Base-by-base conservation (phyloP, 2,888 invertebrate genomes). In the Eupsilia transversa region DNA sequence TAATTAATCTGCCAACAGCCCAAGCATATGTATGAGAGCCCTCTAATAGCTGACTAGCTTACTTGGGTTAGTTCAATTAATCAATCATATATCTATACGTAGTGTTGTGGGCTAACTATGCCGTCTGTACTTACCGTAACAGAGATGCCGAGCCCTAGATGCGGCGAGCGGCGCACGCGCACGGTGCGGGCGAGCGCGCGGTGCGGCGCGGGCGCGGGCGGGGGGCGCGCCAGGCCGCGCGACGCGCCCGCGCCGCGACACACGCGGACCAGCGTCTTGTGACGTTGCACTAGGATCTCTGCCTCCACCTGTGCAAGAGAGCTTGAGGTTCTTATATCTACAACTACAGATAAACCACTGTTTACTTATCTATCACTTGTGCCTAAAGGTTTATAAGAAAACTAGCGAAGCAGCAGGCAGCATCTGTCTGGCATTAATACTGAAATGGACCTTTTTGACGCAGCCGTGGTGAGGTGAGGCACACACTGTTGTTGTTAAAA, bases 221-320 rank as follows among this genome's bases (percentile, higher is more conserved):
- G 89, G 46, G 92, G 91, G 43, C 94, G 93, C 77, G 93, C 93
- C 74, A 92, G 12, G 33, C 56, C 75, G 70, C 74, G 89, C 84
- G 70, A 33, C 83, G 91, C 90, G 90, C 91, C 74, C 92, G 93
- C 93, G 23, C 97, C 96, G 87, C 97, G 96, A 81, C 97, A 97
- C 87, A 97, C 97, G 83, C 97, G 96, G 74, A 97, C 97, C 83
- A 98, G 97, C 65, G 98, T 98, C 94, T 98, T 98, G 95, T 98
- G 98, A 43, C 98, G 96, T 94, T 98, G 98, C 71, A 98, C 96
- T 81, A 98, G 97, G 88, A 98, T 98, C 95, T 98, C 98, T 0
- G 98, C 98, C 91, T 98, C 98, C 87, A 98, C 96, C 96, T 98
- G 97, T 1, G 17, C 23, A 17, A 23, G 0, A 12, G 1, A 14